A percentile compares a stretch with the other conserved stretches of the same genome.
phyloP scores from a whole-genome alignment of 1,140 invertebrate species.

The Drosophila quadrilineata region DNA sequence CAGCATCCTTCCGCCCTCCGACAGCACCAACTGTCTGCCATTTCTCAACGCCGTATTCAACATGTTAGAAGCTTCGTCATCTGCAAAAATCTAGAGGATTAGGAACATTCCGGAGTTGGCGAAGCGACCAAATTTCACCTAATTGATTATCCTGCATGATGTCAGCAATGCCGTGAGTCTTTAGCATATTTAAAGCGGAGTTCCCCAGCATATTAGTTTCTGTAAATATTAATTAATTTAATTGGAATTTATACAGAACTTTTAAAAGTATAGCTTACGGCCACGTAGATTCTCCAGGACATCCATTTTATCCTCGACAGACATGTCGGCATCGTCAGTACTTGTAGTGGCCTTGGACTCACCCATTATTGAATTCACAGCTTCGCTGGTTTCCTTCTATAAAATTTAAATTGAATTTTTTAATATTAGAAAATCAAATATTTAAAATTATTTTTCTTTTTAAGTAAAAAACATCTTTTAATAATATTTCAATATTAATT shows the following conservation, averaged over 20 bases:
- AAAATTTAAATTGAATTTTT: too few relatives aligned
- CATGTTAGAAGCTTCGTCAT: constrained; percentile 84
- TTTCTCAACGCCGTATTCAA: constrained; percentile 89
- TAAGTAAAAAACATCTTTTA: too few relatives aligned
- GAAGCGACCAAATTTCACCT: constrained; percentile 5
- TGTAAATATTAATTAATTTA: not conserved
- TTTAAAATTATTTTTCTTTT: too few relatives aligned
- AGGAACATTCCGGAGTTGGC: too few relatives aligned
- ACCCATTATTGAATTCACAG: constrained; percentile 78
- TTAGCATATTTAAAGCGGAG: constrained; percentile 85
- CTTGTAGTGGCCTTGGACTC: constrained; percentile 24
- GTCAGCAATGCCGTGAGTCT: constrained; percentile 91
- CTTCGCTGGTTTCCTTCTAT: constrained; percentile 77
- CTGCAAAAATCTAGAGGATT: constrained; percentile 82
- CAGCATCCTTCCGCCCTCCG: constrained; percentile 89
- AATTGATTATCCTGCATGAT: constrained; percentile 82
- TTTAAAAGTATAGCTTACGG: constrained; percentile 35
- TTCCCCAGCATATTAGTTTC: constrained; percentile 58
- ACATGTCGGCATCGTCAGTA: constrained; percentile 47
- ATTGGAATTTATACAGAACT: not conserved
- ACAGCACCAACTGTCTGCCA: constrained; percentile 89
- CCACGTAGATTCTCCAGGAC: constrained; percentile 57
- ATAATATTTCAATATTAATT: too few relatives aligned
- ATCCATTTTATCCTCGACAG: constrained; percentile 65
- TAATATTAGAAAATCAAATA: too few relatives aligned